Evolutionary conservation across 2,888 invertebrate species (phyloP).

Genomic region (Cordylochernes scorpioides): DNA sequence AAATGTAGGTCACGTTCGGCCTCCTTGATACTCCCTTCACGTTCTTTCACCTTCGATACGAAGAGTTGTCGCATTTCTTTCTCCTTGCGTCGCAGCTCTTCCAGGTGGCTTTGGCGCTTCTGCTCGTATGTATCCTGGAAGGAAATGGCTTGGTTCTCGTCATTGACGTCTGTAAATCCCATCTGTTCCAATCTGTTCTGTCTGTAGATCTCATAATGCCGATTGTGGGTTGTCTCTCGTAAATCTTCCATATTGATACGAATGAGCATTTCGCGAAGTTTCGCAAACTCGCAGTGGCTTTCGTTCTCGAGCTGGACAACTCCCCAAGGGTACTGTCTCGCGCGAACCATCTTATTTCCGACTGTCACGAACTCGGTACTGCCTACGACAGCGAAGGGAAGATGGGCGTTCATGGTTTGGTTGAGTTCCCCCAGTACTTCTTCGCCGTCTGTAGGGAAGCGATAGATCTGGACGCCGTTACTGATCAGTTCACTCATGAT

Average conservation of each 20-base stretch:
- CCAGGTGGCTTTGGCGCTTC: slow-evolving; percentile 20
- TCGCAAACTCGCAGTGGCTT: slow-evolving; percentile 95
- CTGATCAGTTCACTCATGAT: slow-evolving; percentile 72
- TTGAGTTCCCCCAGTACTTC: slow-evolving; percentile 75
- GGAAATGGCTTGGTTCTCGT: slow-evolving; percentile 12
- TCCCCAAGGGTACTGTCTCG: slow-evolving; percentile 95
- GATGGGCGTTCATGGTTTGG: slow-evolving; percentile 62
- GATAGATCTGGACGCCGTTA: slow-evolving; percentile 90
- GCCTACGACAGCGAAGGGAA: slow-evolving; percentile 95
- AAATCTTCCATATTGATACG: slow-evolving; percentile 98
- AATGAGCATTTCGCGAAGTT: slow-evolving; percentile 89
- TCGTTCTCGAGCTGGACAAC: slow-evolving; percentile 99
- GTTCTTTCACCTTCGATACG: slow-evolving; percentile 83
- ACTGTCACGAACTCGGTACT: slow-evolving; percentile 88
- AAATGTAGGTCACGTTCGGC: slow-evolving; percentile 84
- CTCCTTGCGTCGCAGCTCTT: slow-evolving; percentile 73
- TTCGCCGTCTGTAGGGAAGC: slow-evolving; percentile 92
- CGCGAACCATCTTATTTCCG: slow-evolving; percentile 82
- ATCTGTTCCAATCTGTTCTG: slow-evolving; percentile 54
- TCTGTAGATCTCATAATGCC: slow-evolving; percentile 84
- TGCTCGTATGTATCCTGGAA: slow-evolving; percentile 22
- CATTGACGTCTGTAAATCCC: slow-evolving; percentile 54
- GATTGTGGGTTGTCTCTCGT: slow-evolving; percentile 81
- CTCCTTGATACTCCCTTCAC: slow-evolving; percentile 85
- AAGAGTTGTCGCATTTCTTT: slow-evolving; percentile 98